Evolutionary conservation across 2,797 vertebrate genomes (phyloP).

Genomic region (Aldrovandia affinis): DNA sequence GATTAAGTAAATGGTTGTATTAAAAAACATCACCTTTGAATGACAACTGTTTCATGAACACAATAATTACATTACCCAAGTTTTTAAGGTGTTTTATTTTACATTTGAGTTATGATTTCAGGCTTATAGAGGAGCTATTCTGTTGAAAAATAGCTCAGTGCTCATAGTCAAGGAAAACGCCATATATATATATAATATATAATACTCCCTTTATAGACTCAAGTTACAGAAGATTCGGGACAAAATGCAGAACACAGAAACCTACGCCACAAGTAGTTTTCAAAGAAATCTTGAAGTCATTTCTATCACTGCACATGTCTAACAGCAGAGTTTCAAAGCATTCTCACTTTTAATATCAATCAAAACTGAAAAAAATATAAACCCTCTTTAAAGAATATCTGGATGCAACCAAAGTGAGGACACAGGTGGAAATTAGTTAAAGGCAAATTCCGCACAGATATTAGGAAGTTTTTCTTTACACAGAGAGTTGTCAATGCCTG

Average conservation of each 20-base stretch:
- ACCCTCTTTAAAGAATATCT: neutral
- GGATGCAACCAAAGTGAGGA: neutral
- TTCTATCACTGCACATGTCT: neutral
- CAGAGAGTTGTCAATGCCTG: no score
- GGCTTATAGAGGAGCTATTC: neutral
- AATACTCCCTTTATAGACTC: neutral
- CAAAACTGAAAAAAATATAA: neutral
- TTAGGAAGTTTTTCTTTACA: no score
- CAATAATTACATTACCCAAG: neutral
- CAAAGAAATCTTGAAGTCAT: neutral
- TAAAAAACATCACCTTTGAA: neutral
- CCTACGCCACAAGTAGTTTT: neutral
- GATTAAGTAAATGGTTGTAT: neutral
- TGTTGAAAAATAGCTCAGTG: no score
- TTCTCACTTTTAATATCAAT: neutral
- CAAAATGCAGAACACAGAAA: neutral
- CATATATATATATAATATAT: no score
- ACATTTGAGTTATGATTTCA: neutral
- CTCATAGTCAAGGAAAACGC: no score
- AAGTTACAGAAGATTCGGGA: neutral
- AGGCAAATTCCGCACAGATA: no score
- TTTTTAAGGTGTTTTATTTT: neutral
- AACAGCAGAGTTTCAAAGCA: neutral
- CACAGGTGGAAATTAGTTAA: no score
- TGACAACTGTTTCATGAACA: neutral